A percentile compares a stretch with the other conserved stretches of the same genome.
These are phyloP conservation scores for Sus scrofa DNA, from an alignment of 2,113 vertebrate genomes.

Conservation along the genomic window T2T-Sscrofa CM000812.6:82114501-82115000, in stretches of 20 bases:
- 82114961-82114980: too few species aligned
- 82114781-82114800: background rate
- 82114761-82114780: background rate
- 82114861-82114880: background rate
- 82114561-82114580: background rate
- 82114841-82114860: slow-evolving; percentile 9
- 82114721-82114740: background rate
- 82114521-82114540: background rate
- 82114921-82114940: too few species aligned
- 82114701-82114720: background rate
- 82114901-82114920: too few species aligned
- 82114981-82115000: too few species aligned
- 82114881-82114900: too few species aligned
- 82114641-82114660: background rate
- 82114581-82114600: background rate
- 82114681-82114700: background rate
- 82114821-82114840: background rate
- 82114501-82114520: background rate
- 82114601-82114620: slow-evolving; percentile 35
- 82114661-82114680: background rate
- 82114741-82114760: background rate
- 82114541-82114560: background rate
- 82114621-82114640: background rate
- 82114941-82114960: too few species aligned
- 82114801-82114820: background rate